Percentiles rank a stretch among this genome's conserved stretches.
Evolutionary conservation across 2,888 invertebrate species (phyloP).

Genomic region (Drosophila acutilabella): DNA sequence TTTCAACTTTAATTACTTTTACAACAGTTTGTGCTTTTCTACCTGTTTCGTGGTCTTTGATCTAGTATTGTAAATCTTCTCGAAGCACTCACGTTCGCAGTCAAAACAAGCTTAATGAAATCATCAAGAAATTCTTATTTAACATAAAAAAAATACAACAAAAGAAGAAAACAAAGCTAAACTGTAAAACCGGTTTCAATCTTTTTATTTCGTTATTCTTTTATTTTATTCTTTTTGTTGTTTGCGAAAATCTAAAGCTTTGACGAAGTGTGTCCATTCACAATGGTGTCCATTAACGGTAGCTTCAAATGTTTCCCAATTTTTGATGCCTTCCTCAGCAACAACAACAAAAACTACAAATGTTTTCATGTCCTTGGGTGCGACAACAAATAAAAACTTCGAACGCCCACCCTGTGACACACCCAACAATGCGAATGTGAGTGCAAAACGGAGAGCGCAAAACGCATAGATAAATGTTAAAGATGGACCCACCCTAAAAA

Average conservation of each 20-base stretch:
- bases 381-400: constrained; percentile 25
- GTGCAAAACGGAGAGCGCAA: constrained; percentile 51
- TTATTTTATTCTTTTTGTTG: constrained; percentile 9
- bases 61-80: constrained; percentile 25
- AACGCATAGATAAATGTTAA: constrained; percentile 48
- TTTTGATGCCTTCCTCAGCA: constrained; percentile 17
- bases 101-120: constrained; percentile 51
- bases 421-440: constrained; percentile 69
- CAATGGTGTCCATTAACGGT: constrained; percentile 9
- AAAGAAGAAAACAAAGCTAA: constrained; percentile 19
- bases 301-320: constrained; percentile 6
- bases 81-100: constrained; percentile 30
- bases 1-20: not conserved
- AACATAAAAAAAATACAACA: constrained; percentile 21
- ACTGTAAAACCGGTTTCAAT: constrained; percentile 50
- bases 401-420: constrained; percentile 56
- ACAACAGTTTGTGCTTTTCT: constrained; percentile 17
- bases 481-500: constrained; percentile 57
- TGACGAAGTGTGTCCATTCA: not conserved
- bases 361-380: constrained; percentile 62
- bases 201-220: constrained; percentile 16
- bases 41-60: constrained; percentile 14
- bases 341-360: constrained; percentile 7
- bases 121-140: constrained; percentile 62
- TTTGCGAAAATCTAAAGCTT: constrained; percentile 36